Percentiles rank a stretch among this genome's conserved stretches.
phyloP scores from a whole-genome alignment of 2,888 invertebrate species.

The Polietes domitor region DNA sequence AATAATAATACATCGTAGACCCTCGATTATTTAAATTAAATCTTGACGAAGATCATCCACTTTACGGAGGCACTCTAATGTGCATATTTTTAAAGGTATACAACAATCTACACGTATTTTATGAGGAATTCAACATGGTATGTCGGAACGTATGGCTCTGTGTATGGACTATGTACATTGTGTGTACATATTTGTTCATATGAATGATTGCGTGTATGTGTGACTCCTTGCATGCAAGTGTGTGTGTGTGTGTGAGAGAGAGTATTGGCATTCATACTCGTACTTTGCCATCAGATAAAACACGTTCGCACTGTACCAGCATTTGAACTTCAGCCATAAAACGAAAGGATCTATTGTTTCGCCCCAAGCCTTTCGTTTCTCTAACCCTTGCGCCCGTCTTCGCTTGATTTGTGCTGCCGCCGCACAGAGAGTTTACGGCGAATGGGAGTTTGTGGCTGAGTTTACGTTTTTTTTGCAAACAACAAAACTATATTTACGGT shows the following conservation, averaged over 20 bases:
- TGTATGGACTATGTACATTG: too few relatives aligned
- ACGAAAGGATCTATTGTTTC: neutral
- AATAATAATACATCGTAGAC: too few relatives aligned
- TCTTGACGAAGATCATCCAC: too few relatives aligned
- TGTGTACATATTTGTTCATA: too few relatives aligned
- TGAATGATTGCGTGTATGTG: neutral
- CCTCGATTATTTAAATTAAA: too few relatives aligned
- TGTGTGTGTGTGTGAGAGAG: neutral
- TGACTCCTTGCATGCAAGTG: neutral
- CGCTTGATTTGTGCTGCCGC: neutral
- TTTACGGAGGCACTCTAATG: too few relatives aligned
- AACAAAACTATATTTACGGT: conserved; percentile 2
- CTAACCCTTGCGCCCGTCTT: too few relatives aligned
- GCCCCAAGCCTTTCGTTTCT: neutral
- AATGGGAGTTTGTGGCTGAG: neutral
- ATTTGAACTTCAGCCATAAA: conserved; percentile 22
- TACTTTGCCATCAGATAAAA: neutral
- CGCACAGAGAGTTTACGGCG: neutral
- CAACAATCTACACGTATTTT: neutral
- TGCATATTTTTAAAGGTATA: neutral
- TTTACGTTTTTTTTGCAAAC: neutral
- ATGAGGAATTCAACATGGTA: neutral
- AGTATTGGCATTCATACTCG: neutral
- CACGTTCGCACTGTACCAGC: conserved; percentile 15
- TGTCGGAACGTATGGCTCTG: too few relatives aligned